Evolutionary conservation across 2,797 vertebrate genomes (phyloP).

Genomic region (Poeciliopsis paucimaculata): DNA sequence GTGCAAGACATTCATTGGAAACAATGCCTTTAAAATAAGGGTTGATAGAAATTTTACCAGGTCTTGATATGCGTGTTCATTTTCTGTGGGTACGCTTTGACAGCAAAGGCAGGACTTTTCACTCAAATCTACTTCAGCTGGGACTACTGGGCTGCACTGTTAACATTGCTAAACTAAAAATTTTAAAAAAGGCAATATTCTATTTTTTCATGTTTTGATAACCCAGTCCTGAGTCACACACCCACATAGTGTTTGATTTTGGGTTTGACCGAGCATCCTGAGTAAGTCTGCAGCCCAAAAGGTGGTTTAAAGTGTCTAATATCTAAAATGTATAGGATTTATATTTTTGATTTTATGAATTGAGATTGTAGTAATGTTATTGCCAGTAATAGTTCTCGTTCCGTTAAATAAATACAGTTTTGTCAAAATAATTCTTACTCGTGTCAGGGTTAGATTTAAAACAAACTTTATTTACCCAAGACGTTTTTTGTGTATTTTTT

Average conservation of each 20-base stretch:
- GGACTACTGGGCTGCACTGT: background rate
- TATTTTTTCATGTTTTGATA: background rate
- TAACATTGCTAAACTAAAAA: background rate
- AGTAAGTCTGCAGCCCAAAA: background rate
- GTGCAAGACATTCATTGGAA: background rate
- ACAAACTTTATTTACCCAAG: background rate
- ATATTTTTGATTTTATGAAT: background rate
- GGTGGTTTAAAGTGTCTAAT: background rate
- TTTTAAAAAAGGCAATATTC: background rate
- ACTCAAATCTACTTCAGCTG: background rate
- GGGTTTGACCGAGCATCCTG: background rate
- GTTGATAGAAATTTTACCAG: background rate
- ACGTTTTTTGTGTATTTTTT: background rate
- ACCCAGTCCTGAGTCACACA: background rate
- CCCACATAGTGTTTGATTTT: background rate
- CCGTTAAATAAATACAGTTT: background rate
- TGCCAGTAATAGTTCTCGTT: background rate
- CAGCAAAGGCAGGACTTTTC: background rate
- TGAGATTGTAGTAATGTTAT: background rate
- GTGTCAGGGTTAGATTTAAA: background rate
- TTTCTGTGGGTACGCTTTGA: background rate
- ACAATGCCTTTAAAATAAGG: background rate
- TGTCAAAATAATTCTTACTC: background rate
- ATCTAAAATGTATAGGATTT: background rate
- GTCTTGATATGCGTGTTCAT: background rate